Percentiles rank a stretch among this genome's conserved stretches.
phyloP scores from a whole-genome alignment of 2,797 vertebrate species.

The Galagoides demidoff region DNA sequence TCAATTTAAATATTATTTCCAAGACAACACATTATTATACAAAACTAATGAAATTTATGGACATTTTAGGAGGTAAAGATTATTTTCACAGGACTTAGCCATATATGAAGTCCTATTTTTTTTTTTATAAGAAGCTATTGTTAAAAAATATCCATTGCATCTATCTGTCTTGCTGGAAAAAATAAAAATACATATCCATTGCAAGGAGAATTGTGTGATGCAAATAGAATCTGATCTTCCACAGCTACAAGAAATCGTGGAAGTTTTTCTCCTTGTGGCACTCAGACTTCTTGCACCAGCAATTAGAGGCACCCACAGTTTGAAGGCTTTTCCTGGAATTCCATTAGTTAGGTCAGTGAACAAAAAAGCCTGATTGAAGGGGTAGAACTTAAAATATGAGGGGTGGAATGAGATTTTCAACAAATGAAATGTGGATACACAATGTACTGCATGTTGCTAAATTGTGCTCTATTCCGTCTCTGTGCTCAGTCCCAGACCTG shows the following conservation, averaged over 20 bases:
- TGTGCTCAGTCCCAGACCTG: neutral
- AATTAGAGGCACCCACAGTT: neutral
- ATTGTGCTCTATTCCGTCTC: neutral
- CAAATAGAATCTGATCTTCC: conserved; percentile 39
- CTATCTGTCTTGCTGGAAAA: too few relatives aligned
- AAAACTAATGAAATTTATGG: conserved; percentile 40
- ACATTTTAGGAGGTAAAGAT: conserved; percentile 2
- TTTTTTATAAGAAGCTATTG: neutral
- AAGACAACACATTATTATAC: neutral
- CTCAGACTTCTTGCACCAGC: conserved; percentile 32
- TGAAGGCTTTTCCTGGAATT: conserved; percentile 11
- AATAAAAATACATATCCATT: neutral
- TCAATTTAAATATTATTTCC: neutral
- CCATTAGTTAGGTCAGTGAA: conserved; percentile 15
- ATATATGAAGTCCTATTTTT: neutral
- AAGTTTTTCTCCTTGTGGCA: neutral
- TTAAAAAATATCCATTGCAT: conserved; percentile 5
- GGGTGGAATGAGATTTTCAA: neutral
- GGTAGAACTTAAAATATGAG: neutral
- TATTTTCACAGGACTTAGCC: conserved; percentile 22
- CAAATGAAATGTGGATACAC: neutral
- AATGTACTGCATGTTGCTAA: too few relatives aligned
- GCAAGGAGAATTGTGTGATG: conserved; percentile 1
- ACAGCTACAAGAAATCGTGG: neutral
- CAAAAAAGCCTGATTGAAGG: neutral